These are phyloP conservation scores for Pachypanchax playfairii DNA, from an alignment of 2,113 vertebrate species.

Conservation along the genomic window DNA sequence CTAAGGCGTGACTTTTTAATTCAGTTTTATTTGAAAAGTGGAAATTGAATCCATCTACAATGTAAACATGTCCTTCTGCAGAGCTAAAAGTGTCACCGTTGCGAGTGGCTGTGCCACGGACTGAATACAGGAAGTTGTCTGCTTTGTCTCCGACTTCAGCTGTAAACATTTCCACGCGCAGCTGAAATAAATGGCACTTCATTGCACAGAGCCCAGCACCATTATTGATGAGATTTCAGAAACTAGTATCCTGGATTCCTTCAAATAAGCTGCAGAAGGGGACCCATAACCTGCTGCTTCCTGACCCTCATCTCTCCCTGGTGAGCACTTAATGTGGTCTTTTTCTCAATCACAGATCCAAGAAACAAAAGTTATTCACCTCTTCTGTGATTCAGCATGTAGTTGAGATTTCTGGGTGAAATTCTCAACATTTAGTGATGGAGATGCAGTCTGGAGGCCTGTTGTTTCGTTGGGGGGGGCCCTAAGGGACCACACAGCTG, in stretches of 20 bases:
- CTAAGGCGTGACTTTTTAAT: slow-evolving; percentile 13
- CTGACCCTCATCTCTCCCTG: slow-evolving; percentile 31
- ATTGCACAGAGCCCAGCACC: slow-evolving; percentile 38
- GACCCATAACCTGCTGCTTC: slow-evolving; percentile 59
- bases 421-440: slow-evolving; percentile 3
- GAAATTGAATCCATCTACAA: slow-evolving; percentile 21
- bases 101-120: background rate
- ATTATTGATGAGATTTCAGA: slow-evolving; percentile 59
- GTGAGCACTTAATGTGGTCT: slow-evolving; percentile 35
- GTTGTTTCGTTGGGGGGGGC: slow-evolving; percentile 44
- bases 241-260: slow-evolving; percentile 58
- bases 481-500: slow-evolving; percentile 75
- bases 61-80: slow-evolving; percentile 15
- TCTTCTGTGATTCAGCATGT: background rate
- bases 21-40: slow-evolving; percentile 17
- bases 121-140: slow-evolving; percentile 28
- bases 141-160: slow-evolving; percentile 33
- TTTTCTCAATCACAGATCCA: slow-evolving; percentile 32
- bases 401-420: slow-evolving; percentile 10
- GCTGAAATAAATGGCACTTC: slow-evolving; percentile 65
- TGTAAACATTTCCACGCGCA: slow-evolving; percentile 51
- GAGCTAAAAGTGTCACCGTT: slow-evolving; percentile 44
- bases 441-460: slow-evolving; percentile 49
- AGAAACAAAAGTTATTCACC: background rate
- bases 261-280: slow-evolving; percentile 45